Evolutionary conservation across 2,797 vertebrate genomes (phyloP).

Genomic region (Aeoliscus strigatus): DNA sequence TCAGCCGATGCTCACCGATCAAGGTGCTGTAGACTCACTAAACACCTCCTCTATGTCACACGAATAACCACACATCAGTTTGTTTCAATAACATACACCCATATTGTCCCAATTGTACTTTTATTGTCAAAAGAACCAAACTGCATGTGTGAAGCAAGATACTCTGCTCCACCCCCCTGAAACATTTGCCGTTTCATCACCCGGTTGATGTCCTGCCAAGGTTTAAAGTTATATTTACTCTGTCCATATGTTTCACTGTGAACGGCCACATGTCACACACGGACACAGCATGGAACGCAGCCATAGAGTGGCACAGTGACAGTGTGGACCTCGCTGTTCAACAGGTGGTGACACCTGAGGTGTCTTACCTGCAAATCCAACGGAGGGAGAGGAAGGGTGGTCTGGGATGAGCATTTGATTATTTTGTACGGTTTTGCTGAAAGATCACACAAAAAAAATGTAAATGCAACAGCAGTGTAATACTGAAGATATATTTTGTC

Average conservation of each 20-base stretch:
- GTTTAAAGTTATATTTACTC: constrained; percentile 52
- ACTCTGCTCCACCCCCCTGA: neutral
- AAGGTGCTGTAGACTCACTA: constrained; percentile 54
- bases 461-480: neutral
- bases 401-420: neutral
- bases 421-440: neutral
- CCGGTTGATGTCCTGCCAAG: constrained; percentile 3
- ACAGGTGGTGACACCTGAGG: constrained; percentile 52
- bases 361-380: constrained; percentile 25
- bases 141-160: neutral
- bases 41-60: too few species aligned
- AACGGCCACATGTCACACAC: constrained; percentile 15
- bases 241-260: constrained; percentile 46
- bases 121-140: neutral
- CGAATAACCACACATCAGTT: too few species aligned
- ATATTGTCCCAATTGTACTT: neutral
- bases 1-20: constrained; percentile 74
- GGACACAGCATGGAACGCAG: constrained; percentile 24
- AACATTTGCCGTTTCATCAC: constrained; percentile 19
- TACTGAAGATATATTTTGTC: too few species aligned
- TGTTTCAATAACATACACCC: neutral
- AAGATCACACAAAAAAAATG: neutral
- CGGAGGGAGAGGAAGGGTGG: neutral
- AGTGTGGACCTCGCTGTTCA: constrained; percentile 32
- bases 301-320: constrained; percentile 15